phyloP scores from a whole-genome alignment of 2,888 invertebrate genomes.

The Xanthia togata region DNA sequence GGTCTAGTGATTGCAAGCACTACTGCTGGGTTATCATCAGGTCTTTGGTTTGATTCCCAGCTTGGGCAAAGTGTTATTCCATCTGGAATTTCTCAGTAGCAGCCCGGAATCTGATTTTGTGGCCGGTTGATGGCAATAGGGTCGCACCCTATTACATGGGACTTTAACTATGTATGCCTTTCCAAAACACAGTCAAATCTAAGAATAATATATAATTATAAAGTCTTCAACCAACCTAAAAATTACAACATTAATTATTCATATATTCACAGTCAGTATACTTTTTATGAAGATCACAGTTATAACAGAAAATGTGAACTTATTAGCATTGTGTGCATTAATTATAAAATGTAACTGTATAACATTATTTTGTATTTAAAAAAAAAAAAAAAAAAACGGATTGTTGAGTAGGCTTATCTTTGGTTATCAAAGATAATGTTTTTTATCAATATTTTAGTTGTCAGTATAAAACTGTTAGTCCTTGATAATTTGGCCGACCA shows the following conservation, averaged over 20 bases:
- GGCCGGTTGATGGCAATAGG: background rate
- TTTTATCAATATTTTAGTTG: slow-evolving; percentile 3
- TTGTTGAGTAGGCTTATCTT: slow-evolving; percentile 21
- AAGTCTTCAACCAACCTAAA: slow-evolving; percentile 9
- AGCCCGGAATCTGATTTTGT: background rate
- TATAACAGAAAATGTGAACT: slow-evolving; percentile 37
- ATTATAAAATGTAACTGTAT: slow-evolving; percentile 44
- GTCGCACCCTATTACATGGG: background rate
- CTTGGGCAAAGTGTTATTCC: background rate
- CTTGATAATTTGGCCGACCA: background rate
- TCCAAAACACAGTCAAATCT: slow-evolving; percentile 5
- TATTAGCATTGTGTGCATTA: slow-evolving; percentile 38
- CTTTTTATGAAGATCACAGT: slow-evolving; percentile 47
- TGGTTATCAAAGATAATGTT: background rate
- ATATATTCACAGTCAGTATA: slow-evolving; percentile 38
- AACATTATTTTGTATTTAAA: background rate
- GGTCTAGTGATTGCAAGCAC: background rate
- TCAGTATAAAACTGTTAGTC: background rate
- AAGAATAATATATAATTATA: slow-evolving; percentile 3
- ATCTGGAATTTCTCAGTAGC: background rate
- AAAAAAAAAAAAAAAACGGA: too few relatives aligned
- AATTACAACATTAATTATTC: slow-evolving; percentile 31
- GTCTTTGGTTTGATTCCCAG: background rate
- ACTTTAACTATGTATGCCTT: background rate
- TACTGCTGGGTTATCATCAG: background rate